Evolutionary conservation across 2,888 invertebrate genomes (phyloP).

Genomic region (Habroteleia sp.): DNA sequence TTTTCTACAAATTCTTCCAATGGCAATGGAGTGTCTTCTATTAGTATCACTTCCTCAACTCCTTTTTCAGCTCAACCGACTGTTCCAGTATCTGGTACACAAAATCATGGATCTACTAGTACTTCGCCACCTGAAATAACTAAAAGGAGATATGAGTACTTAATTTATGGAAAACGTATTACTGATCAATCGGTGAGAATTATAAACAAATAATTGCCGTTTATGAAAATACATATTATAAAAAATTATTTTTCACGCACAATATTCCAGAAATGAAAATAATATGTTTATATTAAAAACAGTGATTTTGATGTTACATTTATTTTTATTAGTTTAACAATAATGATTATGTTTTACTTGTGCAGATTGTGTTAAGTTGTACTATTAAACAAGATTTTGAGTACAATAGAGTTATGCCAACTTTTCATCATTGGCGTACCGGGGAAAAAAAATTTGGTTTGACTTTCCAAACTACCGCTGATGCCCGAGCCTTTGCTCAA

Average conservation of each 20-base stretch:
- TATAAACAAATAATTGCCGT: conserved; percentile 5
- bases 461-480: conserved; percentile 97
- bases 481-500: conserved; percentile 96
- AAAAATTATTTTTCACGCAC: no score
- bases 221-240: no score
- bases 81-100: conserved; percentile 65
- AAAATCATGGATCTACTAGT: conserved; percentile 74
- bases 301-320: no score
- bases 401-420: conserved; percentile 98
- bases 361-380: conserved; percentile 95
- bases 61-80: conserved; percentile 66
- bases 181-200: conserved; percentile 93
- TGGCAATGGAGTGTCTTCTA: conserved; percentile 69
- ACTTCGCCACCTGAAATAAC: conserved; percentile 81
- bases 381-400: conserved; percentile 97
- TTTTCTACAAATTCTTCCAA: conserved; percentile 73
- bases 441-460: conserved; percentile 97
- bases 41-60: conserved; percentile 69
- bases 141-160: conserved; percentile 91
- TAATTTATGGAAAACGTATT: conserved; percentile 95
- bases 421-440: conserved; percentile 98
- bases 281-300: no score
- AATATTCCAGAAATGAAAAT: no score
- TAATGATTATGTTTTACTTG: conserved; percentile 37
- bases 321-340: no score